These are phyloP conservation scores for Alethe diademata DNA, from an alignment of 2,113 vertebrate species.

Conservation along the genomic window DNA sequence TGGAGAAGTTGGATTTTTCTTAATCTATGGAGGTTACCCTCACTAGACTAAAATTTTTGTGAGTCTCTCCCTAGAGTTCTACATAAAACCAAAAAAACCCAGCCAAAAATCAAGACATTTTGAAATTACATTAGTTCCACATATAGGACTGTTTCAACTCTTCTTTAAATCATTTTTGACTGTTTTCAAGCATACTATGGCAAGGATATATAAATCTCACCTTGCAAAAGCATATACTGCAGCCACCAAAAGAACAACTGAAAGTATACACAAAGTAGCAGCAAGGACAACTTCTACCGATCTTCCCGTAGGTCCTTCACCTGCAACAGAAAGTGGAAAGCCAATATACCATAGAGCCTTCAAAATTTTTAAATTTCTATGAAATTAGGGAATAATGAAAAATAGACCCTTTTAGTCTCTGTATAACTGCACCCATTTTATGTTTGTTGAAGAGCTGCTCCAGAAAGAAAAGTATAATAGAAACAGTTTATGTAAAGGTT, in stretches of 20 bases:
- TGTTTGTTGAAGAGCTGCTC: background rate
- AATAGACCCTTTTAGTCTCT: background rate
- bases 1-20: background rate
- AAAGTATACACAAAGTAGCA: constrained; percentile 89
- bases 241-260: constrained; percentile 85
- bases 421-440: background rate
- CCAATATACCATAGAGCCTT: background rate
- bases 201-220: constrained; percentile 69
- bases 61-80: background rate
- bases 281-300: constrained; percentile 92
- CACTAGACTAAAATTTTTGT: background rate
- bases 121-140: background rate
- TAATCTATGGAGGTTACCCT: background rate
- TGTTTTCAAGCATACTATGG: background rate
- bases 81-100: background rate
- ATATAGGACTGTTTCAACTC: background rate
- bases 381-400: background rate
- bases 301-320: constrained; percentile 81
- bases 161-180: background rate
- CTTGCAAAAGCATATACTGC: constrained; percentile 90
- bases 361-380: background rate
- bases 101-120: background rate
- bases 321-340: constrained; percentile 69
- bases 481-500: background rate
- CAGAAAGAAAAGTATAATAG: background rate